phyloP scores from a whole-genome alignment of 2,888 invertebrate genomes.

The Orthonychiurus folsomi region DNA sequence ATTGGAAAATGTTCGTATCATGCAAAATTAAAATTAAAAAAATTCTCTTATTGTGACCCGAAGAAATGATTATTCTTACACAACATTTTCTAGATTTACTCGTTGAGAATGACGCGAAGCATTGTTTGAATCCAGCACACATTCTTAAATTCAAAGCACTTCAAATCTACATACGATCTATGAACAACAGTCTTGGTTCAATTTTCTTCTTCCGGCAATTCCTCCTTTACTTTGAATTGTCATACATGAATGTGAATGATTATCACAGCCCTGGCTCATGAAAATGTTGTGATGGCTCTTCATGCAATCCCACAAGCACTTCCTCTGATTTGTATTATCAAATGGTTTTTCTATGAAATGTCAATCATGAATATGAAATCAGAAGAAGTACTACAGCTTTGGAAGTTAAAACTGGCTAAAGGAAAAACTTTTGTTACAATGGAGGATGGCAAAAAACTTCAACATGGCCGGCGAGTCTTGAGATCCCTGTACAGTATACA shows the following conservation, averaged over 20 bases:
- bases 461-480: not conserved
- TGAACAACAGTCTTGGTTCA: no score
- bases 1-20: not conserved
- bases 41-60: no score
- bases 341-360: slow-evolving; percentile 2
- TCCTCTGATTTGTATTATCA: not conserved
- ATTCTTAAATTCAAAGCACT: no score
- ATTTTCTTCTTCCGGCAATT: no score
- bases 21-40: no score
- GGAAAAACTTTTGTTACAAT: not conserved
- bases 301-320: not conserved
- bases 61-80: no score
- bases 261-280: not conserved
- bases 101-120: no score
- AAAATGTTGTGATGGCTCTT: not conserved
- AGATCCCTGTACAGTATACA: not conserved
- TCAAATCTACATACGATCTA: no score
- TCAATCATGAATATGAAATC: not conserved
- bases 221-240: not conserved
- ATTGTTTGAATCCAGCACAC: no score
- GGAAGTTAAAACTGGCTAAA: not conserved
- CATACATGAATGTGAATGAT: not conserved
- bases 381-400: slow-evolving; percentile 2
- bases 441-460: not conserved
- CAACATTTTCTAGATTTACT: no score